Evolutionary conservation across 2,113 vertebrate genomes (phyloP).

Genomic region (Epinephelus cyanopodus): DNA sequence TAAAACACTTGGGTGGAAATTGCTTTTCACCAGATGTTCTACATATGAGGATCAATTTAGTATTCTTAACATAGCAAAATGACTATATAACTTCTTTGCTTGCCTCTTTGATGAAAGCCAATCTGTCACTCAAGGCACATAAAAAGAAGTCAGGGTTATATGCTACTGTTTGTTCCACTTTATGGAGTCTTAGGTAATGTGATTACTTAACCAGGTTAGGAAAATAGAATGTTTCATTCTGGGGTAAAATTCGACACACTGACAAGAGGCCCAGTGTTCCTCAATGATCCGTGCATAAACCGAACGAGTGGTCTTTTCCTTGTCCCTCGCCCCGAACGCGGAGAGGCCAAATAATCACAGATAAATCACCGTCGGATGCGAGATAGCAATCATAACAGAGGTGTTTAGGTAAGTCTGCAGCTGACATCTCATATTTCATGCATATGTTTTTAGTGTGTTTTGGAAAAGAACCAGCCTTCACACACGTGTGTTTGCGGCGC

Average conservation of each 20-base stretch:
- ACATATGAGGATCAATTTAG: constrained; percentile 86
- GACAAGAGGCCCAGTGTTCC: constrained; percentile 86
- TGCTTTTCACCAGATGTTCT: constrained; percentile 88
- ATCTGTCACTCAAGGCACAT: constrained; percentile 84
- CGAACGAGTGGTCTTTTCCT: constrained; percentile 69
- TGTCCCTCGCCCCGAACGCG: constrained; percentile 38
- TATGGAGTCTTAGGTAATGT: constrained; percentile 85
- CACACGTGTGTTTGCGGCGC: constrained; percentile 58
- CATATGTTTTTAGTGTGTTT: constrained; percentile 64
- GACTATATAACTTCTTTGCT: constrained; percentile 78
- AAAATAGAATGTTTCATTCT: constrained; percentile 87
- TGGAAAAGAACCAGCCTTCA: constrained; percentile 65
- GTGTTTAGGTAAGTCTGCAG: constrained; percentile 63
- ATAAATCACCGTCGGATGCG: constrained; percentile 78
- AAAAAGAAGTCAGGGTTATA: constrained; percentile 79
- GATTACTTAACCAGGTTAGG: constrained; percentile 88
- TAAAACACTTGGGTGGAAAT: constrained; percentile 90
- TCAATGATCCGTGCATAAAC: constrained; percentile 78
- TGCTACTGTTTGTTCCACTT: constrained; percentile 88
- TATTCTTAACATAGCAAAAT: constrained; percentile 80
- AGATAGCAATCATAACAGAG: constrained; percentile 69
- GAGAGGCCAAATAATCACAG: constrained; percentile 74
- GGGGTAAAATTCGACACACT: constrained; percentile 76
- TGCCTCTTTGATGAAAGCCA: constrained; percentile 84
- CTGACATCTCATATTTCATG: constrained; percentile 60